Percentiles rank a stretch among this genome's conserved stretches.
phyloP scores from a whole-genome alignment of 2,888 invertebrate genomes.

The Agrochola lota region DNA sequence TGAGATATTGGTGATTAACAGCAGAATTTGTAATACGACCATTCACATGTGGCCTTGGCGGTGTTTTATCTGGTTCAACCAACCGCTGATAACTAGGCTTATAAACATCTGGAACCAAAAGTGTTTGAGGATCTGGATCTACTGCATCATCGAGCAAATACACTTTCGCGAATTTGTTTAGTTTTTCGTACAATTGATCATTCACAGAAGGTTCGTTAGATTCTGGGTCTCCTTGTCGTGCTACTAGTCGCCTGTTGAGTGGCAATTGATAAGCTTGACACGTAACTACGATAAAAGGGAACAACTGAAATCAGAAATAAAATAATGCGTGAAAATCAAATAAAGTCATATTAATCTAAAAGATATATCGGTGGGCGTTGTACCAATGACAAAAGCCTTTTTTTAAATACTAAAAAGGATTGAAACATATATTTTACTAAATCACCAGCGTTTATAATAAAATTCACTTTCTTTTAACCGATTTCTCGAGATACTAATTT shows the following conservation, averaged over 20 bases:
- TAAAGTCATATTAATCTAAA: background rate
- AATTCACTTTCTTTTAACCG: background rate
- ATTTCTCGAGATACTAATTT: background rate
- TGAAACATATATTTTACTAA: background rate
- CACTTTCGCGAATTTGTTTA: background rate
- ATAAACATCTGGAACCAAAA: constrained; percentile 17
- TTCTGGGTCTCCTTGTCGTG: background rate
- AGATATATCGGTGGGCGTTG: background rate
- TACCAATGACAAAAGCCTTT: background rate
- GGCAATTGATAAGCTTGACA: constrained; percentile 16
- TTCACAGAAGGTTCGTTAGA: background rate
- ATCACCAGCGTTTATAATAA: background rate
- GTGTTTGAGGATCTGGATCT: background rate
- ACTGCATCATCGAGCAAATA: background rate
- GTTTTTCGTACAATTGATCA: background rate
- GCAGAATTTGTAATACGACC: background rate
- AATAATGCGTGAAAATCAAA: background rate
- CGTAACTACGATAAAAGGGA: constrained; percentile 2
- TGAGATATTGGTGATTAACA: background rate
- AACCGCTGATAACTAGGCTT: background rate
- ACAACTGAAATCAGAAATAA: constrained; percentile 38
- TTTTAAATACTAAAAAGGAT: background rate
- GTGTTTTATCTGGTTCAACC: background rate
- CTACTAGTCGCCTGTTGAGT: background rate
- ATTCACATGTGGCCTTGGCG: background rate